Conservation (phyloP, 2,797 vertebrate species). For the Amazona ochrocephala region DNA sequence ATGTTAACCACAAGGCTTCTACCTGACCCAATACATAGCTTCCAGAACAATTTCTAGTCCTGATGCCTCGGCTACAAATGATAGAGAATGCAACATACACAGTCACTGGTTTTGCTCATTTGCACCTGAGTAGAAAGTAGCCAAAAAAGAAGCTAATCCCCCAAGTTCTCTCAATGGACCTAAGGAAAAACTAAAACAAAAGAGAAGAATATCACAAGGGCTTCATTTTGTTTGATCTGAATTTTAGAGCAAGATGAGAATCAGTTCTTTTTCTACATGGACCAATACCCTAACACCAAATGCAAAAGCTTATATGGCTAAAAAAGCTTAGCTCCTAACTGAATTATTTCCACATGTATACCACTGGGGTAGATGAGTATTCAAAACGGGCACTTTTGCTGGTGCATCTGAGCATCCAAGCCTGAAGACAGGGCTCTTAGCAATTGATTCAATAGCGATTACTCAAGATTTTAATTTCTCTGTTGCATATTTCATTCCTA, state of each 20-base stretch:
- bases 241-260: background rate
- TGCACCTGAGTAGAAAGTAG: background rate
- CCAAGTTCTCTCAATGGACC: background rate
- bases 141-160: background rate
- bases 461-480: background rate
- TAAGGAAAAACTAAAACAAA: background rate
- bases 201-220: background rate
- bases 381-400: background rate
- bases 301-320: background rate
- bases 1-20: background rate
- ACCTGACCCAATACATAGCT: background rate
- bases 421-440: background rate
- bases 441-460: background rate
- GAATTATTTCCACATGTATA: background rate
- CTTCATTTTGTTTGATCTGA: background rate
- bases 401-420: background rate
- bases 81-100: background rate
- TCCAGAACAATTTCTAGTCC: background rate
- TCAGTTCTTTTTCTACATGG: background rate
- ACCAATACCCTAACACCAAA: background rate
- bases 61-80: background rate
- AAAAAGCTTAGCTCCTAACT: background rate
- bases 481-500: background rate
- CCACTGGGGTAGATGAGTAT: background rate
- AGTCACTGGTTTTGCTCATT: background rate